Evolutionary conservation across 2,888 invertebrate species (phyloP).

Genomic region (Diabrotica balteata): DNA sequence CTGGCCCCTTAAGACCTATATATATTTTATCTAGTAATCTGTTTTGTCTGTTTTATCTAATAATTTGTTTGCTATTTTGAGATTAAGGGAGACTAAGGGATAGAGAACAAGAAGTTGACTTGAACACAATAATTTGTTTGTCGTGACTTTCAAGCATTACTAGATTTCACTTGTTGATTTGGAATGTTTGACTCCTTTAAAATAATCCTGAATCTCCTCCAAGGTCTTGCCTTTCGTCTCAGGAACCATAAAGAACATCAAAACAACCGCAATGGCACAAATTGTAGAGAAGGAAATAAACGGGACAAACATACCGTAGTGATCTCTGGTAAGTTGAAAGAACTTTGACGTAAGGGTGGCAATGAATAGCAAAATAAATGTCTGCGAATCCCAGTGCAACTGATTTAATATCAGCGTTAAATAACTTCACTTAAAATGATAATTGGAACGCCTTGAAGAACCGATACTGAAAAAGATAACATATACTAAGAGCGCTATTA

Average conservation of each 20-base stretch:
- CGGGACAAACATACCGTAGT: constrained; percentile 68
- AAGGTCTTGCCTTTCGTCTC: constrained; percentile 78
- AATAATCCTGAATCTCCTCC: constrained; percentile 71
- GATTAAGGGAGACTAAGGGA: no score
- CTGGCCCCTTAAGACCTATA: no score
- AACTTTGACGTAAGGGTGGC: constrained; percentile 62
- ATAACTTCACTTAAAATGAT: constrained; percentile 64
- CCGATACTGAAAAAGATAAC: constrained; percentile 64
- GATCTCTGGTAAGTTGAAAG: constrained; percentile 64
- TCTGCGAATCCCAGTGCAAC: constrained; percentile 67
- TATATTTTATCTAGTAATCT: no score
- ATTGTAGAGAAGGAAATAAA: constrained; percentile 71
- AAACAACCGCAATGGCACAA: constrained; percentile 68
- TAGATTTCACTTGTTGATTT: neutral
- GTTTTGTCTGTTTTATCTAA: no score
- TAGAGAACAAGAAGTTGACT: no score
- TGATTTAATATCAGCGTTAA: constrained; percentile 66
- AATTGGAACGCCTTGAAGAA: constrained; percentile 64
- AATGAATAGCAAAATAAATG: constrained; percentile 61
- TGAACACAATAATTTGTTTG: no score
- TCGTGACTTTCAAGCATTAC: no score
- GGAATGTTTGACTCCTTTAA: constrained; percentile 58
- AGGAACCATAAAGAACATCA: constrained; percentile 68
- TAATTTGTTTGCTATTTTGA: no score
- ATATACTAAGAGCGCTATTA: constrained; percentile 61